Conservation (phyloP, 2,888 invertebrate genomes). For the Hyposoter didymator region DNA sequence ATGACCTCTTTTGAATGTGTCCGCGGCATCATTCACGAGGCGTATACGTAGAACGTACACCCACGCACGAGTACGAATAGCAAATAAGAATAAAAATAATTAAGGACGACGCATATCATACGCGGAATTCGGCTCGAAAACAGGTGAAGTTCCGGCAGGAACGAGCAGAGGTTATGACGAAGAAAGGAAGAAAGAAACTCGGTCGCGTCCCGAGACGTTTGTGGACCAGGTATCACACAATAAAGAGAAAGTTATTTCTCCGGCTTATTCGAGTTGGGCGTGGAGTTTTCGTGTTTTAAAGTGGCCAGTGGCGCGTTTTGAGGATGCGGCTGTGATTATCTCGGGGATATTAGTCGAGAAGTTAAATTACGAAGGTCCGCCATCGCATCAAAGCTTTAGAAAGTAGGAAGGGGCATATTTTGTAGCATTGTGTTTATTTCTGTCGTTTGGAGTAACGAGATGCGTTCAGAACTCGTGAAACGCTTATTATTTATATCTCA, state of each 20-base stretch:
- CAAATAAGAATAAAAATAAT: conserved; percentile 44
- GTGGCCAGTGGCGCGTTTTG: conserved; percentile 51
- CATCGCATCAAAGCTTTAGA: conserved; percentile 52
- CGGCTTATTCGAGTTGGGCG: conserved; percentile 45
- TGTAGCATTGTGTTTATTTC: conserved; percentile 21
- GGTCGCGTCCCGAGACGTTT: conserved; percentile 42
- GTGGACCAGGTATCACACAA: conserved; percentile 55
- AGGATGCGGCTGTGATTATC: conserved; percentile 50
- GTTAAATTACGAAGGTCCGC: conserved; percentile 51
- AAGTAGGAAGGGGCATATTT: conserved; percentile 45
- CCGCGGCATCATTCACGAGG: not conserved
- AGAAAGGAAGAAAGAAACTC: conserved; percentile 63
- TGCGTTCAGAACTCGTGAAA: conserved; percentile 21
- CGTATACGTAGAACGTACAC: not conserved
- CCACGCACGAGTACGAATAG: conserved; percentile 22
- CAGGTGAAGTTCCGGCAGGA: conserved; percentile 9
- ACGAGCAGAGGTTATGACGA: conserved; percentile 6
- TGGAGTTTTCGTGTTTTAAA: conserved; percentile 57
- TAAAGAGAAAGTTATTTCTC: conserved; percentile 67
- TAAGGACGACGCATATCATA: not conserved
- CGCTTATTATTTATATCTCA: not conserved
- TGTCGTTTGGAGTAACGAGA: conserved; percentile 31
- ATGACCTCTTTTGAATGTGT: conserved; percentile 54
- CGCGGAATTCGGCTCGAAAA: conserved; percentile 6
- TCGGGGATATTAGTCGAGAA: conserved; percentile 24